Conservation (phyloP, 2,113 vertebrate species). For the Nicator chloris region DNA sequence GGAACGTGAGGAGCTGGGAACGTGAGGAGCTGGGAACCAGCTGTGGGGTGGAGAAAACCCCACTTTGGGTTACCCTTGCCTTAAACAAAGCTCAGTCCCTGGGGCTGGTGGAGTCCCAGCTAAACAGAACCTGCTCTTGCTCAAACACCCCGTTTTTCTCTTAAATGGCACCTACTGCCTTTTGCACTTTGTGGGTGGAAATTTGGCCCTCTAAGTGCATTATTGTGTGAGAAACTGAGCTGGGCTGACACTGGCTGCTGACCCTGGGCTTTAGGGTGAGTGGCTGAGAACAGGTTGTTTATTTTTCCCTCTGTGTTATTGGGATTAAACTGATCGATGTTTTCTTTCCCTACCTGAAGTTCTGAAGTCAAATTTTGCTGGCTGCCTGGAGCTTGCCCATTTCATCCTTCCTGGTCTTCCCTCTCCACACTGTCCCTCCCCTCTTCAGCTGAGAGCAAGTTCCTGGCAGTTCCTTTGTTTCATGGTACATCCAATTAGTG, state of each 20-base stretch:
- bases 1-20: not conserved
- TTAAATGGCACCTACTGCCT: not conserved
- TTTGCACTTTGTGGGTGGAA: not conserved
- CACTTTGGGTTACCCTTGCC: not conserved
- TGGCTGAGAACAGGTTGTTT: not conserved
- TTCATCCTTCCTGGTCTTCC: not conserved
- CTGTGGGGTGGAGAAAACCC: not conserved
- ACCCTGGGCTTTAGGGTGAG: not conserved
- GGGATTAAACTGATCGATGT: not conserved
- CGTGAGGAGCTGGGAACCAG: not conserved
- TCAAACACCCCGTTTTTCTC: not conserved
- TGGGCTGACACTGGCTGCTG: not conserved
- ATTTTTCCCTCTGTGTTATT: not conserved
- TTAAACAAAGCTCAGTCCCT: not conserved
- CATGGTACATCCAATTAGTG: not conserved
- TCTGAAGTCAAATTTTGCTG: not conserved
- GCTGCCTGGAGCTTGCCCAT: not conserved
- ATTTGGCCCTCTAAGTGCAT: not conserved
- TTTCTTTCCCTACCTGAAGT: not conserved
- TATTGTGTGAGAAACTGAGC: not conserved
- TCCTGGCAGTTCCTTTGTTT: slow-evolving; percentile 35
- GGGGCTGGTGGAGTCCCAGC: not conserved
- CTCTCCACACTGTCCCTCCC: not conserved
- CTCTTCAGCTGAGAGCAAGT: not conserved
- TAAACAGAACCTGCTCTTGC: not conserved